Evolutionary conservation across 1,140 invertebrate species (phyloP), one percentile per base, ranked within the genome.

Genomic region (Achatina immaculata): DNA sequence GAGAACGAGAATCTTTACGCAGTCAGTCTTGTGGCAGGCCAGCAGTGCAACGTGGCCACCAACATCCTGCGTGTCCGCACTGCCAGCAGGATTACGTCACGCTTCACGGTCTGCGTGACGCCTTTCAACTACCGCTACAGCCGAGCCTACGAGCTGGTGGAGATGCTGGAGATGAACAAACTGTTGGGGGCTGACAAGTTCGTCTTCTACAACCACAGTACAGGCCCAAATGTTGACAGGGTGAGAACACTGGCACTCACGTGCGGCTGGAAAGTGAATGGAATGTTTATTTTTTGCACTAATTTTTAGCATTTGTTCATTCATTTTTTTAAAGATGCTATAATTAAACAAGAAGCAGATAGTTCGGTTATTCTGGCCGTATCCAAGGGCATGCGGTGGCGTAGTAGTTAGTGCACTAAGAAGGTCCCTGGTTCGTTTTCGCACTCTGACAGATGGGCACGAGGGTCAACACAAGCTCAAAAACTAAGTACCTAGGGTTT

Each of bases 61-160:
- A 72, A 72, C 69, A 38, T 72, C 38, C 14, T 72, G 40, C 40
- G 7, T 14, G 36, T 72, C 14, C 14, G 9, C 31, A 11, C 11
- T 19, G 14, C 40, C 7, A 19, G 9, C 28, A 34, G 11, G 11
- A 19, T 28, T 6, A 34, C 31, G 38, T 72, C 14, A n/a, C 42
- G 84, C 3, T 94, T 98, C 38, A 96, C 95, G 4, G 94, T 98
- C n/a, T 99, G 97, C 90, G 95, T 98, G 21, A 97, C 98, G 86
- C 97, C 97, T 0, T 93, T 99, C 51, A 96, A 98, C 90, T 97
- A 95, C 87, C 94, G 95, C 83, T 98, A 97, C 90, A 95, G 97
- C 88, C 93, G 94, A 85, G 83, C 86, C 34, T 82, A 92, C 66
- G 95, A 97, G 92, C 92, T 99, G 81, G 92, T 98, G 78, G 97